Evolutionary conservation across 2,797 vertebrate genomes (phyloP).

Genomic region (Choloepus didactylus): DNA sequence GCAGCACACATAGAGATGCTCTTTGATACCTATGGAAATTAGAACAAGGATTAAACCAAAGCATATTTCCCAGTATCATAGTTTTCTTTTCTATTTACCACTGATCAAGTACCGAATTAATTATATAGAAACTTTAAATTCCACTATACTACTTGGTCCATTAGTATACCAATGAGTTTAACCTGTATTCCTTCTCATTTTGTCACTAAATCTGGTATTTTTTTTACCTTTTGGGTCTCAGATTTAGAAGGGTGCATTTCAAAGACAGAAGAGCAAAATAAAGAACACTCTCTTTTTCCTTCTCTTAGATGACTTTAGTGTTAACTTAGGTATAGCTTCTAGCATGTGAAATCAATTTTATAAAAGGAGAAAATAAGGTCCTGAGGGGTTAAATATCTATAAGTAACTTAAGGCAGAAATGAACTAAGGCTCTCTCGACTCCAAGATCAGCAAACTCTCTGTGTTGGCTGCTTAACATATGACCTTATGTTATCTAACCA

Average conservation of each 20-base stretch:
- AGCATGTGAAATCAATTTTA: neutral
- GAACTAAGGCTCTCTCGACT: neutral
- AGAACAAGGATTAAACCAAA: constrained; percentile 7
- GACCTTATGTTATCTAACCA: neutral
- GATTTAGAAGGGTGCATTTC: neutral
- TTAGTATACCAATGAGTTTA: neutral
- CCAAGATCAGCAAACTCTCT: neutral
- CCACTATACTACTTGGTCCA: neutral
- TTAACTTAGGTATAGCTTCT: neutral
- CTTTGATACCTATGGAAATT: constrained; percentile 19
- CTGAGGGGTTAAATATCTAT: neutral
- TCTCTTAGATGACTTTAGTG: constrained; percentile 34
- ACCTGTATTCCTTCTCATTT: neutral
- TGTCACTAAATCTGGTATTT: constrained; percentile 11
- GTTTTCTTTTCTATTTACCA: neutral
- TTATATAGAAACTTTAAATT: neutral
- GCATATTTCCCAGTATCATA: neutral
- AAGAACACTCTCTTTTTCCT: neutral
- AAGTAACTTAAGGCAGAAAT: neutral
- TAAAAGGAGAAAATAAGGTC: constrained; percentile 78
- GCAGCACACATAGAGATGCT: neutral
- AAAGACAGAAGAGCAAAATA: neutral
- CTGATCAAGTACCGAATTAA: neutral
- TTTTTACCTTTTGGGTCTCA: neutral
- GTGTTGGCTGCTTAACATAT: neutral